Evolutionary conservation across 2,113 vertebrate species (phyloP), one percentile per base, ranked within the genome.

Genomic region (Scortum barcoo): DNA sequence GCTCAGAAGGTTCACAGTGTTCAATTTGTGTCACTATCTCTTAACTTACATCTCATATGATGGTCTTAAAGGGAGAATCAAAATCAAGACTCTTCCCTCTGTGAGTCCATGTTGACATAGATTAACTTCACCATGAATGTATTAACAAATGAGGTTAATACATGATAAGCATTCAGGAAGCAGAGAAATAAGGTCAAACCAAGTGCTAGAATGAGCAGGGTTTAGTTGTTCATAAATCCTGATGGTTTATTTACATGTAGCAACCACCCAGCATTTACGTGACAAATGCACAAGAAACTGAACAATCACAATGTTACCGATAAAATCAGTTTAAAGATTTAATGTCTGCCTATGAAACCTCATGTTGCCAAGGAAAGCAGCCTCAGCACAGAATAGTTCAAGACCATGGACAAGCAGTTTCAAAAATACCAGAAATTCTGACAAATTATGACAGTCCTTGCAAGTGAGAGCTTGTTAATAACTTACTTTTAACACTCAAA

Each of bases 61-160:
- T 68, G 56, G 26, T 76, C 61, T 80, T 56, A 70, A 46, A 81
- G 7, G 19, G 78, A 40, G 10, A 65, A 33, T 86, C 19, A 20
- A 33, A 84, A 75, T 56, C 42, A 76, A 78, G 81, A 69, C 42
- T 62, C 66, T 20, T 62, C 54, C 19, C 69, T 50, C 48, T 53
- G 38, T 57, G 54, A 65, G 38, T 81, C 36, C 63, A 56, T 48
- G 78, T 50, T 44, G 66, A 61, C 51, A 26, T 7, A 76, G 90
- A 93, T 92, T 90, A 90, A 87, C 67, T 42, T 67, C 69, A 76
- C 57, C 58, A 50, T 85, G 67, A 77, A 50, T 68, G 77, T 75
- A 89, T 74, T 76, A 83, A 74, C 75, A 80, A 93, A 93, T 82
- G 87, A 90, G 90, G 93, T 91, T 88, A 91, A 93, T 89, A 83